Conservation (phyloP, 2,797 vertebrate genomes). For the Arnoldichthys spilopterus region DNA sequence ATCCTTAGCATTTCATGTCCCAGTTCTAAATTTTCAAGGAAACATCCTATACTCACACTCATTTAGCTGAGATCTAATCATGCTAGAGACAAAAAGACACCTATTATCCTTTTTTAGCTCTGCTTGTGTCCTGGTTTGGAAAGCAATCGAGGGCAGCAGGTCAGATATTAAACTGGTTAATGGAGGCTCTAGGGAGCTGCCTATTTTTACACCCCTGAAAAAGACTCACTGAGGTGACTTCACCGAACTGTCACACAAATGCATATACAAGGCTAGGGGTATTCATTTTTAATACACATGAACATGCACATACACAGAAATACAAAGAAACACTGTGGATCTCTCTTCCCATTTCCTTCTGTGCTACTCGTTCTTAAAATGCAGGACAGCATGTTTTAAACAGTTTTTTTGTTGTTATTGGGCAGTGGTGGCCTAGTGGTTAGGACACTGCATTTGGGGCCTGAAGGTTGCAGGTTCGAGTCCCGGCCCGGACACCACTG, state of each 20-base stretch:
- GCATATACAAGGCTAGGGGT: constrained; percentile 15
- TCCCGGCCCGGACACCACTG: no score
- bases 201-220: constrained; percentile 26
- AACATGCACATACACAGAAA: not conserved
- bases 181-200: constrained; percentile 20
- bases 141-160: constrained; percentile 67
- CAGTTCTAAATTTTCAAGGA: constrained; percentile 20
- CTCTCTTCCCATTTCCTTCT: no score
- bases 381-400: no score
- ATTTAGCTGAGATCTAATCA: constrained; percentile 40
- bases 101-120: constrained; percentile 49
- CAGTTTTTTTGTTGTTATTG: no score
- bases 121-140: constrained; percentile 62
- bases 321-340: no score
- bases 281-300: constrained; percentile 3
- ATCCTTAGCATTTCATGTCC: not conserved
- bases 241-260: constrained; percentile 35
- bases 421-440: no score
- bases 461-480: no score
- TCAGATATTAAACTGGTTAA: constrained; percentile 62
- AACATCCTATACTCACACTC: not conserved
- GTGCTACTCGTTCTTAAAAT: no score
- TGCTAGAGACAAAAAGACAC: constrained; percentile 46
- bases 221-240: constrained; percentile 51
- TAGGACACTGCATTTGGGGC: no score